A percentile compares a stretch with the other conserved stretches of the same genome.
Evolutionary conservation across 2,888 invertebrate species (phyloP).

Genomic region (Nemoura dubitans): DNA sequence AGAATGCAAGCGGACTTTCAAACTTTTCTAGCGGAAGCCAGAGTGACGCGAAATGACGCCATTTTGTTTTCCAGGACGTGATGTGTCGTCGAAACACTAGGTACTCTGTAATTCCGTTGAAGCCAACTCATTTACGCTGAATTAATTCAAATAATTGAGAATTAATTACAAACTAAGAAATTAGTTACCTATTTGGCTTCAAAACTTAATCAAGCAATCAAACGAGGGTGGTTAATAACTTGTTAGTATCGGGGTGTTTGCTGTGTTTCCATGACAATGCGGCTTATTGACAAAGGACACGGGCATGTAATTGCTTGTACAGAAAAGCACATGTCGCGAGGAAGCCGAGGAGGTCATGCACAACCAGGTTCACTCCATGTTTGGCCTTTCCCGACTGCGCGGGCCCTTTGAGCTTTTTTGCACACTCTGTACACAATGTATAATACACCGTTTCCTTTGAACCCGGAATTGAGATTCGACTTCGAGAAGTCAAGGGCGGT

Average conservation of each 20-base stretch:
- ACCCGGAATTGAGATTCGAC: neutral
- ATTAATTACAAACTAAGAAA: neutral
- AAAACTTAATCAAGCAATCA: neutral
- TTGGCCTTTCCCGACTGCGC: neutral
- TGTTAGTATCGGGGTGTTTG: neutral
- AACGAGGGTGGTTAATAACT: neutral
- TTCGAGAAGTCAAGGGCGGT: neutral
- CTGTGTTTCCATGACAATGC: neutral
- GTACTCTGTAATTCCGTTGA: neutral
- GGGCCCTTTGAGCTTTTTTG: neutral
- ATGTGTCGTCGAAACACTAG: too few relatives aligned
- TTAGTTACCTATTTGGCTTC: neutral
- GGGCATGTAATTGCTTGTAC: neutral
- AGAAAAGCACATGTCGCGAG: too few relatives aligned
- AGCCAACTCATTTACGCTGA: neutral
- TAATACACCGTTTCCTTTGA: neutral
- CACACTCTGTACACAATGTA: neutral
- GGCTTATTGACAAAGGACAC: neutral
- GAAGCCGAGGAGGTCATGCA: too few relatives aligned
- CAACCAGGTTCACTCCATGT: neutral
- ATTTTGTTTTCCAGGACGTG: too few relatives aligned
- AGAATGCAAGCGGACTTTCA: neutral
- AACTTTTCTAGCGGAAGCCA: neutral
- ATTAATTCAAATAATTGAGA: neutral
- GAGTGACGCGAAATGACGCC: too few relatives aligned